Base-by-base conservation (phyloP, 2,888 invertebrate genomes). In the Epinotia nisella region DNA sequence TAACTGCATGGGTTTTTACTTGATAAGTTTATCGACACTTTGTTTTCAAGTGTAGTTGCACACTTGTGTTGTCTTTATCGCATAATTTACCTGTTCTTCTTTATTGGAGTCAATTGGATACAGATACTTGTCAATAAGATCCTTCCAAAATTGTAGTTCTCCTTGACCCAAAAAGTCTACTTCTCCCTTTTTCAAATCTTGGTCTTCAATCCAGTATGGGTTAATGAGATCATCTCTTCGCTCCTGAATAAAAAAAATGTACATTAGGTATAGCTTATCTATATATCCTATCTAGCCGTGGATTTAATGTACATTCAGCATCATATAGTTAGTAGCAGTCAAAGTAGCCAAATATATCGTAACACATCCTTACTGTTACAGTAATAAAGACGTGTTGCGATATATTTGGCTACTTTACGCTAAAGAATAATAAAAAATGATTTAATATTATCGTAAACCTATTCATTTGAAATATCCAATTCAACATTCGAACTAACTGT, bases 201-300 rank as follows among this genome's bases (percentile, higher is more conserved):
- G 95, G 87, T 99, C 98, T 86, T 97, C 98, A 78, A 99, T 96
- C 99, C 99, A 99, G 84, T 96, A 98, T 0, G 99, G 98, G 87
- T 98, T 98, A 64, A 97, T 96, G 9, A 98, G 94, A 78, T 98
- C 98, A 81, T 98, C 97, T 73, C 98, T 94, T 81, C 95, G 96
- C 83, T 96, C 94, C 90, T 95, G 83, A 58, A 84, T 83, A 55
- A 61, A 65, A 59, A 65, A 0, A 41, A 62, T 29, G 9, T 5
- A 45, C n/a, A 61, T 35, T 21, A 68, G 76, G 77, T 41, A 71
- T 45, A 59, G 15, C 3, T 35, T 35, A 35, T 35, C 35, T 35
- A 35, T 1, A 35, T 35, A 35, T 35, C 35, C 35, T 9, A 29
- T n/a, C 45, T 15, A 49, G 45, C 5, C 13, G 1, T 41, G 41